Conservation (phyloP, 2,113 vertebrate species). For the Halcyon malimbica region DNA sequence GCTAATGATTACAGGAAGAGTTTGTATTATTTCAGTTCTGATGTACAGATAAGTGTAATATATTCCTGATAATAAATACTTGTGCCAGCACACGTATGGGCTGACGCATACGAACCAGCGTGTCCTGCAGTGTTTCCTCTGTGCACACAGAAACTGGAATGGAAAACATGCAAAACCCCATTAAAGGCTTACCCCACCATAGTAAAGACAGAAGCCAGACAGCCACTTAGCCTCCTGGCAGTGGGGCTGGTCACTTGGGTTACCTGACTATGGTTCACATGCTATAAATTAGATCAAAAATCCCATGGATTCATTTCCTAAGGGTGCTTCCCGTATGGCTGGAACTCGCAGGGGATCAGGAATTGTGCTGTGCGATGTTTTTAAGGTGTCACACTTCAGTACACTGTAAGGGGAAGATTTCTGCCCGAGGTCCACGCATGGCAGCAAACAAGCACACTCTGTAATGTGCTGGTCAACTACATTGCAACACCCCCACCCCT, state of each 20-base stretch:
- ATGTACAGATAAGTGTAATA: slow-evolving; percentile 71
- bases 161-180: not conserved
- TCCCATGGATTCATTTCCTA: not conserved
- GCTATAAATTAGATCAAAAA: not conserved
- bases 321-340: fast-evolving
- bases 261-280: not conserved
- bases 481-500: not conserved
- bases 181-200: not conserved
- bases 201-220: not conserved
- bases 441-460: not conserved
- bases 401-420: not conserved
- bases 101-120: slow-evolving; percentile 61
- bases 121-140: not conserved
- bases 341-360: not conserved
- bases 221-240: not conserved
- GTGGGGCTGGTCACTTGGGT: not conserved
- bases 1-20: slow-evolving; percentile 37
- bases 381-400: not conserved
- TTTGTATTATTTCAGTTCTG: slow-evolving; percentile 61
- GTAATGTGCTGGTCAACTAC: fast-evolving
- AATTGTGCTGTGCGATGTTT: not conserved
- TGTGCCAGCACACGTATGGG: slow-evolving; percentile 29
- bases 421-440: not conserved
- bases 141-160: not conserved
- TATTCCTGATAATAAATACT: slow-evolving; percentile 71